These are phyloP conservation scores for Mungos mungo DNA, from an alignment of 2,113 vertebrate genomes.

Conservation along the genomic window DNA sequence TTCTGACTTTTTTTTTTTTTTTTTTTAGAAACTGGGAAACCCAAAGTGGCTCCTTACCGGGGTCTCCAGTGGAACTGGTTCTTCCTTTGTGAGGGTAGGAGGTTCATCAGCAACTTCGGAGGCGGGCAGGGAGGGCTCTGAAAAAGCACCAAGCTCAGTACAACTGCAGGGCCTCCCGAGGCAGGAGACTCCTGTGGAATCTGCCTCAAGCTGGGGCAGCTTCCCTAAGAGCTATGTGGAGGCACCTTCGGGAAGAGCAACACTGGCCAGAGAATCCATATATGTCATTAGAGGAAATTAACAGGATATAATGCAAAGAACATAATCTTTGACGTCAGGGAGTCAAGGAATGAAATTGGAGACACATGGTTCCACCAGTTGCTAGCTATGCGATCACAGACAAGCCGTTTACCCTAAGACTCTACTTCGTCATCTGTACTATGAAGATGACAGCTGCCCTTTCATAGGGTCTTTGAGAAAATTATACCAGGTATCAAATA, in stretches of 20 bases:
- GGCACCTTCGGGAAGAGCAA: no score
- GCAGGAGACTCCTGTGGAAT: not conserved
- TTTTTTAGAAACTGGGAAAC: not conserved
- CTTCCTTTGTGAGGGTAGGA: slow-evolving; percentile 97
- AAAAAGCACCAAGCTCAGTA: slow-evolving; percentile 26
- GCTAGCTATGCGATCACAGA: not conserved
- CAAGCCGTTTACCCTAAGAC: not conserved
- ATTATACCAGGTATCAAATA: not conserved
- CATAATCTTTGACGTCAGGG: not conserved
- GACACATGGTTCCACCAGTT: not conserved
- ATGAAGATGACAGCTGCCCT: not conserved
- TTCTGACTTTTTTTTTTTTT: not conserved
- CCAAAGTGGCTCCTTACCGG: slow-evolving; percentile 83
- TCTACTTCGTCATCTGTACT: not conserved
- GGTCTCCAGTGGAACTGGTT: slow-evolving; percentile 88
- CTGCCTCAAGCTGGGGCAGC: not conserved
- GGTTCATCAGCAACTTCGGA: slow-evolving; percentile 97
- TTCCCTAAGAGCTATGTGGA: not conserved
- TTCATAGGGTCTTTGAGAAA: not conserved
- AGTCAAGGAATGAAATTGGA: not conserved
- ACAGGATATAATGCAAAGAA: not conserved
- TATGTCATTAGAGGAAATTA: not conserved
- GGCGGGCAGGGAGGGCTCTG: slow-evolving; percentile 92
- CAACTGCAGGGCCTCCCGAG: no score
- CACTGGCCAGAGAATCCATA: not conserved